Evolutionary conservation across 2,888 invertebrate species (phyloP).

Genomic region (Cephus pulcher): DNA sequence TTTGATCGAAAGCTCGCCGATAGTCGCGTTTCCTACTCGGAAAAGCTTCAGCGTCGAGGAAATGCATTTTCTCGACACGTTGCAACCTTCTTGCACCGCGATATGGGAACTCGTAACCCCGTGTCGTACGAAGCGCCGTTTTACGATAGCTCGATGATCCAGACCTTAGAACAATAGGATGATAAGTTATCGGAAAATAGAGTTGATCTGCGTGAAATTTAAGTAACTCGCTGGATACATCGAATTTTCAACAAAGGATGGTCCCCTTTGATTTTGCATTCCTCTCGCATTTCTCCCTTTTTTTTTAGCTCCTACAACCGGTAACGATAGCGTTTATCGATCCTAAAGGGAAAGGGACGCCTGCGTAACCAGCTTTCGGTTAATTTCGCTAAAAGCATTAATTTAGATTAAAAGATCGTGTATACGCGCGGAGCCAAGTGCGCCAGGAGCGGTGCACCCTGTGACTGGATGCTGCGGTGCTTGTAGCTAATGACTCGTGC

Average conservation of each 20-base stretch:
- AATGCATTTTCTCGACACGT: neutral
- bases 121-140: neutral
- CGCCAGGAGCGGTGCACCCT: slow-evolving; percentile 33
- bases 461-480: slow-evolving; percentile 15
- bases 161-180: neutral
- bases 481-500: slow-evolving; percentile 47
- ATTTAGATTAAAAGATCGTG: slow-evolving; percentile 62
- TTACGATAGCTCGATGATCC: neutral
- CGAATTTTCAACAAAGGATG: neutral
- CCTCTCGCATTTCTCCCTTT: neutral
- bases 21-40: neutral
- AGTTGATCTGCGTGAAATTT: neutral
- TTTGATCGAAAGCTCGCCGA: slow-evolving; percentile 34
- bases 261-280: neutral
- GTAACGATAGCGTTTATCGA: neutral
- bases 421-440: slow-evolving; percentile 40
- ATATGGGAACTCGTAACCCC: neutral
- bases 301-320: neutral
- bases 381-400: slow-evolving; percentile 62
- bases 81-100: neutral
- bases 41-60: neutral
- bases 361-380: slow-evolving; percentile 51
- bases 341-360: slow-evolving; percentile 34
- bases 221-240: neutral
- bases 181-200: neutral